Base-by-base conservation (phyloP, 2,797 vertebrate species). In the Xiphorhynchus erythropygius region DNA sequence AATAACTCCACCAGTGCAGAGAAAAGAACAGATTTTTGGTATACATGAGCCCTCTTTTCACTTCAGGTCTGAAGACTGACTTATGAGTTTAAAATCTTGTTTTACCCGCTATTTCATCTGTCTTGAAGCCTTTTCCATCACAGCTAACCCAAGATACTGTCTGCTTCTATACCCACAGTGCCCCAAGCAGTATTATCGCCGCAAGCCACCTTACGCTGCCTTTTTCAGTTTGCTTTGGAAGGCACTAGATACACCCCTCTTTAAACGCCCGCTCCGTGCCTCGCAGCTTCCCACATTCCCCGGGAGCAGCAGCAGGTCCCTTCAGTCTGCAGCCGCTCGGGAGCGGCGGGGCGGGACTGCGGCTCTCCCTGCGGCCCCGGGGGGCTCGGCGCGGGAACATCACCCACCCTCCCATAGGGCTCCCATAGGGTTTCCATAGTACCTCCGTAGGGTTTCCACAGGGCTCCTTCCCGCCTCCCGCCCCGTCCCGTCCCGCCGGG, bases 21-120 rank as follows among this genome's bases (percentile, higher is more conserved):
- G 44, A 35, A 80, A 65, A 69, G 6, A 63, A 33, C 4, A 47
- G 24, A 53, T 62, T 69, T 30, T 7, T 15, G 7, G 15, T 47
- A 33, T 11, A 71, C 6, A 10, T 11, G 4, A 74, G 32, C 16
- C 7, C 23, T 53, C 14, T 30, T n/a, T 49, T 35, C 12, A 22
- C 8, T 39, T 57, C 12, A 16, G 10, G 11, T 62, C 22, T 67
- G 42, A 49, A 46, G 27, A 42, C 18, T 39, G 73, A 10, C 32
- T 70, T 37, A 28, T 21, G 32, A 68, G 33, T 25, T 67, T 67
- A 23, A 81, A 33, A 17, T 33, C 28, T 8, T 44, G 13, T 8
- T 9, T 44, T 30, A 23, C 11, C 2, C 5, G 4, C 52, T 67
- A 2, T 5, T 46, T 18, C 0, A 53, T 37, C 18, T 52, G 44